These are phyloP conservation scores for Bellardia bayeri DNA, from an alignment of 2,888 invertebrate genomes.

Conservation along the genomic window DNA sequence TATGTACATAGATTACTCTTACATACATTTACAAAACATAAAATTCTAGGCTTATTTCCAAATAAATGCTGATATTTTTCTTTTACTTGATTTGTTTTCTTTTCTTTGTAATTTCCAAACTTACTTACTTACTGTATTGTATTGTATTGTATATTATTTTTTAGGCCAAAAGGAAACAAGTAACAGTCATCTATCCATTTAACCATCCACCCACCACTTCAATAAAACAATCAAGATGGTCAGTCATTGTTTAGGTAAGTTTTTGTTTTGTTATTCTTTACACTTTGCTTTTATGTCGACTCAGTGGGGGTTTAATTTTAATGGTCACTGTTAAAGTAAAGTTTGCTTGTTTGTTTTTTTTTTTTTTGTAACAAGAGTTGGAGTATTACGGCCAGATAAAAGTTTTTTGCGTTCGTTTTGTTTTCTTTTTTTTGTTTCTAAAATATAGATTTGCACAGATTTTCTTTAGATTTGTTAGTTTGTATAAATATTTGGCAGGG, in stretches of 20 bases:
- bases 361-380: slow-evolving; percentile 31
- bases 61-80: slow-evolving; percentile 45
- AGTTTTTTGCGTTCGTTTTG: slow-evolving; percentile 39
- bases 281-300: background rate
- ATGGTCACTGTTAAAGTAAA: slow-evolving; percentile 52
- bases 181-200: slow-evolving; percentile 31
- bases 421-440: slow-evolving; percentile 5
- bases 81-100: slow-evolving; percentile 44
- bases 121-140: background rate
- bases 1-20: background rate
- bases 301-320: slow-evolving; percentile 50
- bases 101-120: background rate
- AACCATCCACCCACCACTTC: slow-evolving; percentile 48
- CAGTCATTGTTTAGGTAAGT: slow-evolving; percentile 65
- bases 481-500: background rate
- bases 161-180: slow-evolving; percentile 11
- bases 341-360: slow-evolving; percentile 10
- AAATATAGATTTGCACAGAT: slow-evolving; percentile 53
- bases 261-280: slow-evolving; percentile 28
- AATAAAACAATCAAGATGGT: slow-evolving; percentile 48
- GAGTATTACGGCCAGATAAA: slow-evolving; percentile 51
- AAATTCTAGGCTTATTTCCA: slow-evolving; percentile 39
- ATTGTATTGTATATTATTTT: background rate
- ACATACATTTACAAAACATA: background rate
- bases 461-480: slow-evolving; percentile 48